These are phyloP conservation scores for Bovichtus variegatus DNA, from an alignment of 2,797 vertebrate genomes.

Conservation along the genomic window DNA sequence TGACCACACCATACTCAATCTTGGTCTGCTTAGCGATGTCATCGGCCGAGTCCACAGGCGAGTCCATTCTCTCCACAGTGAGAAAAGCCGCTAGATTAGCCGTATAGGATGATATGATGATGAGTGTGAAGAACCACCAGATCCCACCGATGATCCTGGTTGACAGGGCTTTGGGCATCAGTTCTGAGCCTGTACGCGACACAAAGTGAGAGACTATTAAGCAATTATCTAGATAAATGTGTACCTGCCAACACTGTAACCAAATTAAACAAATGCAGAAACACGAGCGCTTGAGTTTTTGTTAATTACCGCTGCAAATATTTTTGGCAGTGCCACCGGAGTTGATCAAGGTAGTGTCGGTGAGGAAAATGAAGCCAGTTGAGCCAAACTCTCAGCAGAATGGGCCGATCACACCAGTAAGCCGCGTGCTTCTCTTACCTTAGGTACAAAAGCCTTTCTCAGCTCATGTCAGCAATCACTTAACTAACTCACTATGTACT, in stretches of 20 bases:
- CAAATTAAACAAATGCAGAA: constrained; percentile 53
- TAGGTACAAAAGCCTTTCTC: not conserved
- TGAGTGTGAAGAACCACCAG: constrained; percentile 99
- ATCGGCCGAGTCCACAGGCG: constrained; percentile 95
- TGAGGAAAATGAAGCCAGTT: constrained; percentile 43
- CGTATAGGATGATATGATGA: constrained; percentile 98
- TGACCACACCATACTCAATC: constrained; percentile 97
- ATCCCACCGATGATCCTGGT: constrained; percentile 99
- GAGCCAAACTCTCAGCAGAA: constrained; percentile 23
- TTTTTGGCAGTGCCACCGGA: constrained; percentile 46
- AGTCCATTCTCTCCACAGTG: constrained; percentile 97
- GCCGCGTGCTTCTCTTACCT: not conserved
- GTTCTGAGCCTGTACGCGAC: constrained; percentile 90
- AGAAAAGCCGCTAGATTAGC: constrained; percentile 97
- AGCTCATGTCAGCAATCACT: not conserved
- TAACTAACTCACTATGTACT: not conserved
- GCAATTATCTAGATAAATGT: constrained; percentile 15
- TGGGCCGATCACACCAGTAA: constrained; percentile 11
- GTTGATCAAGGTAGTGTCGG: constrained; percentile 51
- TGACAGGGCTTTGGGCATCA: constrained; percentile 99
- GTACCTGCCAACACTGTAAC: constrained; percentile 32
- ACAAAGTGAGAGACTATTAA: constrained; percentile 37
- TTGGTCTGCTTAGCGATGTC: constrained; percentile 99
- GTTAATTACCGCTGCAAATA: constrained; percentile 61
- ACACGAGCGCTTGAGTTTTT: constrained; percentile 49